Evolutionary conservation across 2,888 invertebrate species (phyloP), one percentile per base, ranked within the genome.

Genomic region (Aspidapion aeneum): DNA sequence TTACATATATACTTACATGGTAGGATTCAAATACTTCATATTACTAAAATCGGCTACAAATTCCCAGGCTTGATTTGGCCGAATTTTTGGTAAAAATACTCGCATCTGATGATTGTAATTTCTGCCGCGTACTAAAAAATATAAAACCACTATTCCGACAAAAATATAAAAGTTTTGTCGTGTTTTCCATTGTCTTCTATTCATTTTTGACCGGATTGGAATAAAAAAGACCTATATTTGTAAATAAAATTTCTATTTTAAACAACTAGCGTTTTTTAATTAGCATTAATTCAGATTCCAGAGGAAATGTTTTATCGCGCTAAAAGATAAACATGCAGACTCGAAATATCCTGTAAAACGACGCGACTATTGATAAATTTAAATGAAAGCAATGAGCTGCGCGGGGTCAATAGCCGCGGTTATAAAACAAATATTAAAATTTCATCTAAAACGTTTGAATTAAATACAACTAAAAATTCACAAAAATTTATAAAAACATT

Each of bases 31-130:
- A 68, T 82, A 81, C 72, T 85, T 85, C 85, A 88, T 87, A 75
- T 90, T 89, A 72, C 85, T 88, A 72, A 90, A 90, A 78, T 90
- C 90, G 0, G 90, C 87, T n/a, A 90, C 85, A 77, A 84, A 90
- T 76, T 89, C 88, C 90, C 90, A 90, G 35, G 87, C 86, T 21
- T 80, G 80, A 72, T 83, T 83, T 18, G 90, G 85, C 71, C 83
- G 81, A 0, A 83, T 79, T 69, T 86, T 82, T 48, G 79, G 75
- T 70, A 90, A 81, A 67, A 80, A 78, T 58, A 80, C 80, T 69
- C 84, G 83, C 67, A 79, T 77, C 73, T 80, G 75, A 71, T 82
- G 82, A 63, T 79, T 76, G 68, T 82, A 80, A 51, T 69, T 73
- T 66, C 74, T 74, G 16, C 75, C 73, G 58, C 77, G 67, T 21